These are phyloP conservation scores for Semaprochilodus insignis DNA, from an alignment of 2,797 vertebrate species.

Conservation along the genomic window DNA sequence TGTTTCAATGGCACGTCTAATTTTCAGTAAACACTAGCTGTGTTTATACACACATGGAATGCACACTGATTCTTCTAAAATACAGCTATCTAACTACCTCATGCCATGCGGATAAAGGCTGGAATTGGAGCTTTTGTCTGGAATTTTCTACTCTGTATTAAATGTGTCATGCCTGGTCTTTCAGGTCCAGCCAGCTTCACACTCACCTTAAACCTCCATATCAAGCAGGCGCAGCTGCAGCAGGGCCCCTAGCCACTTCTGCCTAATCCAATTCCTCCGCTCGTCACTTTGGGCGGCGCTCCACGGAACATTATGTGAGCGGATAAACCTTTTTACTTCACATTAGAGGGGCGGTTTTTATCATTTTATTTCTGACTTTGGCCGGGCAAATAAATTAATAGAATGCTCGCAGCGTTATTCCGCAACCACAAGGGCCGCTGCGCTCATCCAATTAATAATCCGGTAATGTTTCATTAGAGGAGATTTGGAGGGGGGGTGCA, in stretches of 20 bases:
- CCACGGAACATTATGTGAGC: constrained; percentile 77
- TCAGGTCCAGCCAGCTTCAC: constrained; percentile 77
- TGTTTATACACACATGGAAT: not conserved
- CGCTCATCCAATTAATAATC: constrained; percentile 58
- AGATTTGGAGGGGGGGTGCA: constrained; percentile 17
- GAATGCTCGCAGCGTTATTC: constrained; percentile 60
- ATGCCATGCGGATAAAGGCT: not conserved
- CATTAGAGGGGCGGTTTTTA: constrained; percentile 73
- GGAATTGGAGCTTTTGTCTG: constrained; percentile 14
- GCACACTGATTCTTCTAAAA: not conserved
- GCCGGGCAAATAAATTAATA: constrained; percentile 64
- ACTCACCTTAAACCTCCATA: constrained; percentile 83
- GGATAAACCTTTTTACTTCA: constrained; percentile 76
- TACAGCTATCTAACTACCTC: not conserved
- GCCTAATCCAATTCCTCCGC: constrained; percentile 86
- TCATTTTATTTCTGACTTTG: constrained; percentile 71
- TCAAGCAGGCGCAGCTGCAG: constrained; percentile 82
- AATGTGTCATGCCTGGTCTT: constrained; percentile 65
- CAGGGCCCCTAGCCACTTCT: constrained; percentile 79
- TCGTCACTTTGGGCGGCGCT: constrained; percentile 81
- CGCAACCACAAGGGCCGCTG: constrained; percentile 35
- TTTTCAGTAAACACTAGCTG: no score
- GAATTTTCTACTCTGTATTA: constrained; percentile 72
- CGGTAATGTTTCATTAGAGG: constrained; percentile 32
- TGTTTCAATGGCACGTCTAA: no score